These are phyloP conservation scores for Mobula hypostoma DNA, from an alignment of 2,113 vertebrate genomes.

Conservation along the genomic window DNA sequence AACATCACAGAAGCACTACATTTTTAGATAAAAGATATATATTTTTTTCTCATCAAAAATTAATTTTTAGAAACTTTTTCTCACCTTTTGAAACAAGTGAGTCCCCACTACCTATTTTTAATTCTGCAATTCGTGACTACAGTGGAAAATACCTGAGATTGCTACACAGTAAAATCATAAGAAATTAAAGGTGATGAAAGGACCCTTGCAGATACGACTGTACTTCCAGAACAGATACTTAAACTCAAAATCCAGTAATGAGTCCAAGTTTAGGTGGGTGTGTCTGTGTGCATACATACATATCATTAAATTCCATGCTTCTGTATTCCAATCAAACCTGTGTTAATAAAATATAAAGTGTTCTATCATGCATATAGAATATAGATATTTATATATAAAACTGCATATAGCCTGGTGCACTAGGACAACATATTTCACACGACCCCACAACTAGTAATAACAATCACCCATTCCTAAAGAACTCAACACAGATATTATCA, in stretches of 20 bases:
- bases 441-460: not conserved
- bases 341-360: slow-evolving; percentile 33
- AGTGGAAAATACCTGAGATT: slow-evolving; percentile 28
- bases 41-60: slow-evolving; percentile 17
- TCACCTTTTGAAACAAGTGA: not conserved
- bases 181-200: not conserved
- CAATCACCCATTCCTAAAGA: not conserved
- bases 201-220: not conserved
- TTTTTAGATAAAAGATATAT: slow-evolving; percentile 13
- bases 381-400: slow-evolving; percentile 34
- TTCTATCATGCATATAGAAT: slow-evolving; percentile 34
- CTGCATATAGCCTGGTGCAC: not conserved
- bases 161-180: not conserved
- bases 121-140: not conserved
- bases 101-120: not conserved
- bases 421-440: not conserved
- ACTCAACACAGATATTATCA: not conserved
- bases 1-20: not conserved
- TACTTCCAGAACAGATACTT: not conserved
- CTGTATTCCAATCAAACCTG: not conserved
- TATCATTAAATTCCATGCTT: not conserved
- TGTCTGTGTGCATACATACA: not conserved
- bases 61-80: slow-evolving; percentile 18
- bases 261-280: not conserved
- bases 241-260: not conserved